phyloP scores from a whole-genome alignment of 2,888 invertebrate species.

The Caenorhabditis zanzibari region DNA sequence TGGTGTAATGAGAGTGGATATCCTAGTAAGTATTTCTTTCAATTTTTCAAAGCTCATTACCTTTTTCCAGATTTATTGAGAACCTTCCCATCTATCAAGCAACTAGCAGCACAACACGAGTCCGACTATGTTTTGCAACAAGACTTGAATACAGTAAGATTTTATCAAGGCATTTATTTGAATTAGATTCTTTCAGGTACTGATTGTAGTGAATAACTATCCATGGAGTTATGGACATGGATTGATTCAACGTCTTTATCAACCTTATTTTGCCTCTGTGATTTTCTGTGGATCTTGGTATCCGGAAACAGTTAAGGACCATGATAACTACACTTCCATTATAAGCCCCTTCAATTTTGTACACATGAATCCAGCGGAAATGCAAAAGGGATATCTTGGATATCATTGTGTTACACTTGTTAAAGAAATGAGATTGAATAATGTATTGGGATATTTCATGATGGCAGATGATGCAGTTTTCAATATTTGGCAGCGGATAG shows the following conservation, averaged over 20 bases:
- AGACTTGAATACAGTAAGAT: conserved; percentile 14
- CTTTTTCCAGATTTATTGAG: conserved; percentile 11
- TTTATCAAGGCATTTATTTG: not conserved
- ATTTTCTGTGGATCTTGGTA: conserved; percentile 61
- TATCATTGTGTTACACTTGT: conserved; percentile 59
- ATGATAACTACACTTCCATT: conserved; percentile 19
- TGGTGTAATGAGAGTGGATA: conserved; percentile 47
- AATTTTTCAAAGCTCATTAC: too few relatives aligned
- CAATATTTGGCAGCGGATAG: conserved; percentile 64
- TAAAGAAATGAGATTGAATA: conserved; percentile 42
- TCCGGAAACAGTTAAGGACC: not conserved
- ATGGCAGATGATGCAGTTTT: conserved; percentile 56
- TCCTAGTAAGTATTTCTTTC: conserved; percentile 9
- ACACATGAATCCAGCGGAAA: conserved; percentile 55
- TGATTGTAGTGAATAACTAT: conserved; percentile 52
- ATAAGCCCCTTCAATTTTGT: conserved; percentile 49
- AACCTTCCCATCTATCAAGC: conserved; percentile 6
- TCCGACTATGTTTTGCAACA: conserved; percentile 19
- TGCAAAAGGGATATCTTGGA: conserved; percentile 28
- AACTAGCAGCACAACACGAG: conserved; percentile 18
- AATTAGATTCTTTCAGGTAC: conserved; percentile 12
- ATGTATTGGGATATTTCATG: conserved; percentile 50
- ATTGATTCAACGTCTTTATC: conserved; percentile 47
- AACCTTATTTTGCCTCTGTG: conserved; percentile 57
- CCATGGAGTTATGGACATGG: conserved; percentile 41